Base-by-base conservation (phyloP, 2,888 invertebrate genomes). In the Clusia tigrina region DNA sequence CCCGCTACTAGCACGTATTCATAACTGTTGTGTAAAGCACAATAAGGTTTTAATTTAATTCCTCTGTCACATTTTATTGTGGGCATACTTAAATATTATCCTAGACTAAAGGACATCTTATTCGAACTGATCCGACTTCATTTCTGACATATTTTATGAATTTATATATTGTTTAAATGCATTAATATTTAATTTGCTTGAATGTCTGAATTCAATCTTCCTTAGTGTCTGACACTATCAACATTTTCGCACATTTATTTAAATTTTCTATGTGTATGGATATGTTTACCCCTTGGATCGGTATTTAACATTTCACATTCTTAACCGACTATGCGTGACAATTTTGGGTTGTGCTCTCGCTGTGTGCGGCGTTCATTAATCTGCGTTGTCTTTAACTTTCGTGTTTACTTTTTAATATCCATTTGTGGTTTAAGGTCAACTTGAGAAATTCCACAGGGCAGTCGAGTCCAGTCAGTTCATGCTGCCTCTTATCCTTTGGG, bases 361-460 rank as follows among this genome's bases (percentile, higher is more conserved):
- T 15, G 46, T 57, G n/a, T 17, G 51, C 22, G 10, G 24, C 59
- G 38, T 53, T 38, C 54, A 53, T 53, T 37, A 20, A 52, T 53
- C 20, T 26, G n/a, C 54, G 18, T 38, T 23, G 57, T 58, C 62
- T 60, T 65, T 55, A 64, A 67, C 42, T 23, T 69, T 48, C 18
- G 24, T 26, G 58, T 54, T 66, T 66, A 72, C 64, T 68, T 67
- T 73, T 78, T 74, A 74, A 77, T 78, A 77, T 74, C 70, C 72
- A 69, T 71, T 73, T 79, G 73, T 63, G 79, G 79, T 72, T 71
- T 68, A 69, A 71, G 79, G 69, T 78, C 74, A 78, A 74, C 68
- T 74, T 63, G 58, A 70, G 73, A 69, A 73, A 76, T 74, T 73
- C 64, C 65, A 63, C 55, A 58, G 69, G 67, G 64, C 63, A 55